phyloP scores from a whole-genome alignment of 2,888 invertebrate genomes.

The Melanophora roralis region DNA sequence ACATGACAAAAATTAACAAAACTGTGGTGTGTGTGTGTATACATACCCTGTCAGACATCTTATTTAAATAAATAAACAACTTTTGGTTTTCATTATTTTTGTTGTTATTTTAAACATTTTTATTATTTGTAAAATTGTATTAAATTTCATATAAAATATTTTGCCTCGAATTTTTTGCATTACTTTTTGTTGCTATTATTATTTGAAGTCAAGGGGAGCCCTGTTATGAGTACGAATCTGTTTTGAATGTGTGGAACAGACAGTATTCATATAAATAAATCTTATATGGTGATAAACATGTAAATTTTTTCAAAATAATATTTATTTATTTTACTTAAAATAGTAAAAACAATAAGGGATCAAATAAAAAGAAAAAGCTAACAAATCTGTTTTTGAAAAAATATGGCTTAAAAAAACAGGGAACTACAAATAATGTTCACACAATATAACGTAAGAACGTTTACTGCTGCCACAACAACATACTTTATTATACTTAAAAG shows the following conservation, averaged over 20 bases:
- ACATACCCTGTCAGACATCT: no score
- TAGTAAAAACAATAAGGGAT: constrained; percentile 14
- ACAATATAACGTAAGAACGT: constrained; percentile 25
- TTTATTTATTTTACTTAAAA: constrained; percentile 25
- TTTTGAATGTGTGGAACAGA: constrained; percentile 28
- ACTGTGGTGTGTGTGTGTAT: no score
- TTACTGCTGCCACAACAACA: no score
- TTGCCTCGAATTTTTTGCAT: background rate
- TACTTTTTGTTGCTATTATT: background rate
- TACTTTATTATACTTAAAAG: no score
- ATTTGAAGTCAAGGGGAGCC: background rate
- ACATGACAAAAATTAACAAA: no score
- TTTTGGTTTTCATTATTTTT: constrained; percentile 28
- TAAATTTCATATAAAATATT: constrained; percentile 16
- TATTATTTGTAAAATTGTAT: constrained; percentile 30
- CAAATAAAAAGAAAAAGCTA: background rate
- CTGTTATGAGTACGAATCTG: background rate
- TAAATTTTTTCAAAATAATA: constrained; percentile 55
- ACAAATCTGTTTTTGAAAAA: background rate
- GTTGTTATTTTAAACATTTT: constrained; percentile 38
- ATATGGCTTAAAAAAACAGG: background rate
- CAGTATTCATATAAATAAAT: constrained; percentile 32
- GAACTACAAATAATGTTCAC: constrained; percentile 46
- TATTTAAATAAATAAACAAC: constrained; percentile 15
- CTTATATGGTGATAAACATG: constrained; percentile 50